Percentiles rank a stretch among this genome's conserved stretches.
These are phyloP conservation scores for Bos indicus DNA, from an alignment of 2,113 vertebrate species.

Conservation along the genomic window DNA sequence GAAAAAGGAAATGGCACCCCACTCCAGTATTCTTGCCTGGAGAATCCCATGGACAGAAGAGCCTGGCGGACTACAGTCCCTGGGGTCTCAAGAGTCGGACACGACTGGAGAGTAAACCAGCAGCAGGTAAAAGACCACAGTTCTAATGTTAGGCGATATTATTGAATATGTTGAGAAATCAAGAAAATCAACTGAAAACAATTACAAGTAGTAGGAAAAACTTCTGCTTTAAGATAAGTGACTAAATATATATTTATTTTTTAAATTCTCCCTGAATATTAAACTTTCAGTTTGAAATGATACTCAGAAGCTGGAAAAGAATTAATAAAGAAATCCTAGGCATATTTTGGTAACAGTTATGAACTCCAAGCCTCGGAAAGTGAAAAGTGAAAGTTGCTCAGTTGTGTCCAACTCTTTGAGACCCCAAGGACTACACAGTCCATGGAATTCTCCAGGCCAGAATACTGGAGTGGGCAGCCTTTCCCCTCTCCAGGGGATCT, in stretches of 20 bases:
- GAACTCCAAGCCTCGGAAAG: not conserved
- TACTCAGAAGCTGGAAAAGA: not conserved
- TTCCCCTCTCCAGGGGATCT: not conserved
- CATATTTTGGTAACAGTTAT: not conserved
- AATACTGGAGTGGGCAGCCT: not conserved
- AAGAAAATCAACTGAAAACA: not conserved
- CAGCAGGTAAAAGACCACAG: not conserved
- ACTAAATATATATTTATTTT: not conserved
- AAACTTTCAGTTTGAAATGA: not conserved
- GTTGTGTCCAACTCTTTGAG: not conserved
- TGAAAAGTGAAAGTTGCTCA: not conserved
- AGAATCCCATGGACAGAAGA: not conserved
- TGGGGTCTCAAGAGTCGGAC: not conserved
- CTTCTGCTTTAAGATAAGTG: not conserved
- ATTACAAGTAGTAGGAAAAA: not conserved
- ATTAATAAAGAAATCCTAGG: not conserved
- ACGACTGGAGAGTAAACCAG: rapidly evolving
- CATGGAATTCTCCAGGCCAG: not conserved
- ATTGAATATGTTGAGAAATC: not conserved
- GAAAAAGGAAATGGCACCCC: not conserved
- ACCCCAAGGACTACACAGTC: not conserved
- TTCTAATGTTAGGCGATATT: not conserved
- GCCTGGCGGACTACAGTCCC: not conserved
- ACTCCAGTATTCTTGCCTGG: not conserved
- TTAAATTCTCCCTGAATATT: no score